Base-by-base conservation (phyloP, 2,797 vertebrate genomes). In the Squalus acanthias region DNA sequence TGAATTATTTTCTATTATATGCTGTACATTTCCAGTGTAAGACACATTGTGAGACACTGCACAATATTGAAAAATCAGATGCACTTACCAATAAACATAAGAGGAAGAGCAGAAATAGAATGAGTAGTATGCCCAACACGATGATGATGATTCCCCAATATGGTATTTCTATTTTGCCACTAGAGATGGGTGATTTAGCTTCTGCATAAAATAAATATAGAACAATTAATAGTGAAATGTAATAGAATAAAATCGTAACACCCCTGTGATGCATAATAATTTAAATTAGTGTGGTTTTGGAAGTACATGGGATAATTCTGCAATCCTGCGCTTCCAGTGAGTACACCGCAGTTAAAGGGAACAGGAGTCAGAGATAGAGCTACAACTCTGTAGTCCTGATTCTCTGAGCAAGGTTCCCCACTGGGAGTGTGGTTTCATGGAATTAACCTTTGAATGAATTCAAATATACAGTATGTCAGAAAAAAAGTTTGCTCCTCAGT, bases 121-220 rank as follows among this genome's bases (percentile, higher is more conserved):
- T 50, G 12, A 72, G 33, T 57, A 95, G 69, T 33, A 74, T 50
- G 12, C 46, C 50, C 50, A 95, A 12, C 12, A 95, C 50, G 50
- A 95, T 74, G 46, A 95, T 24, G 53, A 95, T 74, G 10, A 95
- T 95, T 72, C 69, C 94, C 94, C 94, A 95, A 15, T 74, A 53
- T 74, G 94, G 94, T 57, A 95, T 74, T 74, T 95, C 94, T 53
- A 39, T 29, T 74, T 74, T 72, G 46, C 9, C 26, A 13, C 26
- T 1, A 17, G 50, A 33, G 29, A 95, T 20, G 5, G 70, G 70
- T 53, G 12, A 24, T 95, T 33, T 72, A 57, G 94, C 69, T 33
- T 95, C 94, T 95, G 50, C 69, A 74, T 15, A 20, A 72, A 74
- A n/a, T 29, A 67, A 93, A 93, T 10, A 46, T 9, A 95, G 20